Base-by-base conservation (phyloP, 2,797 vertebrate species). In the Trachops cirrhosus region DNA sequence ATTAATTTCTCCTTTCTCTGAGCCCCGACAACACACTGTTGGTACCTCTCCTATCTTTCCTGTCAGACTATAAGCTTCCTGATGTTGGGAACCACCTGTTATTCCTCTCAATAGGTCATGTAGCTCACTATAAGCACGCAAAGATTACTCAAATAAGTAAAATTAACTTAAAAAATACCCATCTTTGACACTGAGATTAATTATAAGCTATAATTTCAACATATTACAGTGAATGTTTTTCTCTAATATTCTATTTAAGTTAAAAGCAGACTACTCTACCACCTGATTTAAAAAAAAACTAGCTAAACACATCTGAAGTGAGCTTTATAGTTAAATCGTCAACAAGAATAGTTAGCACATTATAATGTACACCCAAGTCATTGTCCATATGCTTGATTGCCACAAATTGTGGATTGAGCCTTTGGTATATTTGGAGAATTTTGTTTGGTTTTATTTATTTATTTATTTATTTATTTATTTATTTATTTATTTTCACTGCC, bases 221-320 rank as follows among this genome's bases (percentile, higher is more conserved):
- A 24, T 64, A 91, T n/a, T 83, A 73, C 29, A 87, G 57, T 37
- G 16, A 90, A 84, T 48, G n/a, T 48, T 71, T 90, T 75, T 75
- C 26, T 80, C 11, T 68, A 94, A 52, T 37, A 74, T 15, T 75
- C 41, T 80, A 79, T 11, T 88, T 62, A 91, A 85, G 2, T 75
- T 80, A 86, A 86, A 94, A 93, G 39, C 37, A 92, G 34, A 94
- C 59, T 91, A 92, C 48, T 80, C 37, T 88, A 50, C 34, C 86
- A 46, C 4, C 9, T 74, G 62, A 80, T 48, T n/a, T 44, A 44
- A 32, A 62, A 62, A 64, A 64, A 64, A 52, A 70, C n/a, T 75
- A 93, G 32, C 59, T 90, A 90, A 85, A 82, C 32, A 84, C 18
- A 79, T 73, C 26, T 79, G 8, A 78, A 90, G 15, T 78, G n/a